Evolutionary conservation across 2,113 vertebrate genomes (phyloP).

Genomic region (Rhineura floridana): DNA sequence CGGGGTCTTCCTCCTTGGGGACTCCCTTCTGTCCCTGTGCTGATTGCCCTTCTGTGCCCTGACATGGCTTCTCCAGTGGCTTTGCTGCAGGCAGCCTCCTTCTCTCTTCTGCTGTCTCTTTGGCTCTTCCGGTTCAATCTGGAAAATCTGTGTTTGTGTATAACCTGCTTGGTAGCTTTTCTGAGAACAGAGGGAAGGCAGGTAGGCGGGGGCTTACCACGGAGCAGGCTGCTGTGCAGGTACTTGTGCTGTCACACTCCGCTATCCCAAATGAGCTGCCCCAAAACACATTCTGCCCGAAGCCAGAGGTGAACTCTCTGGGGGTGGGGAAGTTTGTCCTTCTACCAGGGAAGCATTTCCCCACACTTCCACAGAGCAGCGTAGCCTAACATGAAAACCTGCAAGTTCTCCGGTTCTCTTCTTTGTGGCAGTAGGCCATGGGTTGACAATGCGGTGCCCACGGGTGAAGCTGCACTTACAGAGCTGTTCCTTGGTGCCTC

Average conservation of each 20-base stretch:
- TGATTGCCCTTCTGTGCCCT: not conserved
- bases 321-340: not conserved
- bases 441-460: too few relatives aligned
- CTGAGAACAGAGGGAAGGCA: not conserved
- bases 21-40: not conserved
- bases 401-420: not conserved
- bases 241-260: not conserved
- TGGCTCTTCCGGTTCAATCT: not conserved
- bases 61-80: not conserved
- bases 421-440: too few relatives aligned
- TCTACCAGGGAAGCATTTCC: too few relatives aligned
- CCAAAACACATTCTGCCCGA: not conserved
- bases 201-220: not conserved
- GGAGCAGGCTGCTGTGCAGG: not conserved
- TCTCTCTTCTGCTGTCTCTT: not conserved
- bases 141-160: not conserved
- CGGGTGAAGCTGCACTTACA: too few relatives aligned
- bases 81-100: not conserved
- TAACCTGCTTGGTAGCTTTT: conserved; percentile 1
- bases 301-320: not conserved
- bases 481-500: too few relatives aligned
- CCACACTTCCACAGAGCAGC: not conserved
- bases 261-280: not conserved
- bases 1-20: not conserved
- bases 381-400: not conserved